Conservation (phyloP, 2,888 invertebrate species). For the Tuta absoluta region DNA sequence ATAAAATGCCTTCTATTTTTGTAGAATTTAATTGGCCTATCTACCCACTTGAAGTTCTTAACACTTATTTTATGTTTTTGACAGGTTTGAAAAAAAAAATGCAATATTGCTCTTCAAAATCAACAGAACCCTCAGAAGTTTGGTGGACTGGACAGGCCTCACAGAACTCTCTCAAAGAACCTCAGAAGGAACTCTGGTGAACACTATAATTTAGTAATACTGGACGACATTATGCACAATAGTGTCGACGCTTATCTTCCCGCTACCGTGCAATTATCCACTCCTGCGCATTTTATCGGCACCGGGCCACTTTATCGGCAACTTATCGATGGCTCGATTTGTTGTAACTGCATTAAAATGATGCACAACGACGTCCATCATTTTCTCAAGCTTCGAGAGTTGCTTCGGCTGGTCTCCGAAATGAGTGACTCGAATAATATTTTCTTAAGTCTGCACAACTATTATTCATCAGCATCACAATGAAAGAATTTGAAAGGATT, state of each 20-base stretch:
- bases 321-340: constrained; percentile 64
- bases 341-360: constrained; percentile 65
- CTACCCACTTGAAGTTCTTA: too few relatives aligned
- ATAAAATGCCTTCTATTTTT: too few relatives aligned
- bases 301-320: constrained; percentile 52
- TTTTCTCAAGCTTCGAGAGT: constrained; percentile 38
- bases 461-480: too few relatives aligned
- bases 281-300: constrained; percentile 60
- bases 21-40: too few relatives aligned
- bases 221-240: constrained; percentile 73
- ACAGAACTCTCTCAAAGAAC: not conserved
- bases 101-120: not conserved
- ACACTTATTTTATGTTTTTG: too few relatives aligned
- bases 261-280: constrained; percentile 71
- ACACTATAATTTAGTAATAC: constrained; percentile 72
- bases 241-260: constrained; percentile 67
- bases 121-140: not conserved
- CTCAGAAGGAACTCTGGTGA: constrained; percentile 36
- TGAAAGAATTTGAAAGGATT: too few relatives aligned
- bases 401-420: constrained; percentile 13
- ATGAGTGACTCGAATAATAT: not conserved
- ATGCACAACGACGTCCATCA: constrained; percentile 60
- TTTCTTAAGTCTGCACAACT: not conserved
- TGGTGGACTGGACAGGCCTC: constrained; percentile 41
- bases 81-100: not conserved